Evolutionary conservation across 2,797 vertebrate species (phyloP).

Genomic region (Melanogrammus aeglefinus): DNA sequence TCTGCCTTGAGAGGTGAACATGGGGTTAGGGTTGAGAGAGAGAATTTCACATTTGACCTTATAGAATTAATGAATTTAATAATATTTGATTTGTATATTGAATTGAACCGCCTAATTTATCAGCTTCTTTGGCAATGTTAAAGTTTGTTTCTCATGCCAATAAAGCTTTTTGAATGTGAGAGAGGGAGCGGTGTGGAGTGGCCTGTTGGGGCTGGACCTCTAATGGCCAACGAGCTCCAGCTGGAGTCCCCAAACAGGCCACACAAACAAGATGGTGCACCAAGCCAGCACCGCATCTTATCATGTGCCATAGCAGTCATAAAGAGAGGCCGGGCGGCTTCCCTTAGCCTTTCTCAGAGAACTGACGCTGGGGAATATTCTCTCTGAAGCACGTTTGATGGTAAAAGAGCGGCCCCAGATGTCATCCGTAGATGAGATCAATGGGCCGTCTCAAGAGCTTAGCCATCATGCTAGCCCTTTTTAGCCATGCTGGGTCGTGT

Average conservation of each 20-base stretch:
- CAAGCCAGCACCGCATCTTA: neutral
- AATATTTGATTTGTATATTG: no score
- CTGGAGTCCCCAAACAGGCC: neutral
- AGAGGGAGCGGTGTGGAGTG: neutral
- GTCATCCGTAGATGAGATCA: neutral
- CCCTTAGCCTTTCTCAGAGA: neutral
- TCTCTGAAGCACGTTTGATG: neutral
- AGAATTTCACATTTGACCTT: neutral
- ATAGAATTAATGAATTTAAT: no score
- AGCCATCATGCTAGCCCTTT: slow-evolving; percentile 13
- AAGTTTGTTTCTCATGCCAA: no score
- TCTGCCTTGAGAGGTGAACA: neutral
- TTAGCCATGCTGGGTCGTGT: slow-evolving; percentile 7
- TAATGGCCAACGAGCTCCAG: neutral
- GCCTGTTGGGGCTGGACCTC: neutral
- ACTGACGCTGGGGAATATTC: neutral
- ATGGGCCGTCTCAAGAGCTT: slow-evolving; percentile 17
- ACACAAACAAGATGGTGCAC: neutral
- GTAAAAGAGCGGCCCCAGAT: neutral
- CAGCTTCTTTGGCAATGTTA: no score
- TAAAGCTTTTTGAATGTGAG: neutral
- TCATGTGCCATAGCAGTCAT: neutral
- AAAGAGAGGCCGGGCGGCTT: neutral
- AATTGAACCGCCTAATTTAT: no score
- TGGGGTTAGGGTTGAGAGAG: neutral